phyloP scores from a whole-genome alignment of 2,797 vertebrate genomes.

The Onychomys leucogaster region DNA sequence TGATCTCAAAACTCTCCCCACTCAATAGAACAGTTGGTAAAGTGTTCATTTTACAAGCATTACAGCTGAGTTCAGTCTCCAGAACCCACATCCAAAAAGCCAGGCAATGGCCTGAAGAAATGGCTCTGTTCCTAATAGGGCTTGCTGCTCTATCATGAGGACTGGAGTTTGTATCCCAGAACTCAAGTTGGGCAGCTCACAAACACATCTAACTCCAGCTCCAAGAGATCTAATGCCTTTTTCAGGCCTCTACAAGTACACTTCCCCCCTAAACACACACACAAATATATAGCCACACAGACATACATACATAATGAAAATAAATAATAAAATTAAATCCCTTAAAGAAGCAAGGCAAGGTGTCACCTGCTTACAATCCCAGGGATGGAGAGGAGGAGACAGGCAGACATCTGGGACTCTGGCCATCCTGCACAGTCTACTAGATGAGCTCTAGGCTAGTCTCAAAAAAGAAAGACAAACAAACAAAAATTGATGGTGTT shows the following conservation, averaged over 20 bases:
- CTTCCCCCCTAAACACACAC: background rate
- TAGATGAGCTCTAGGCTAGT: background rate
- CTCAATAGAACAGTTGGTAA: background rate
- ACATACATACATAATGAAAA: background rate
- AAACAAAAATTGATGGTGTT: background rate
- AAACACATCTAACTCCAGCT: background rate
- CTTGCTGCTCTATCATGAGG: background rate
- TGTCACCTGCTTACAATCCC: background rate
- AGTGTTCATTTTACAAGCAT: background rate
- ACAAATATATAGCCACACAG: no score
- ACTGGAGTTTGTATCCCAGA: background rate
- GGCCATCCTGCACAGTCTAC: background rate
- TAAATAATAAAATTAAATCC: background rate
- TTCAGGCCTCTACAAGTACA: background rate
- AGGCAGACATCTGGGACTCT: background rate
- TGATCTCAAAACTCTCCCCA: background rate
- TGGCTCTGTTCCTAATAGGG: background rate
- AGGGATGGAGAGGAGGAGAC: background rate
- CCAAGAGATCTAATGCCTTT: background rate
- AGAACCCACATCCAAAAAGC: background rate
- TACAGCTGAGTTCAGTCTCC: background rate
- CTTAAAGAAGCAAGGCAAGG: background rate
- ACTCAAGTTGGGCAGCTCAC: no score
- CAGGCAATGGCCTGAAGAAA: background rate
- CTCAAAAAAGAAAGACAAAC: background rate